Conservation (phyloP, 92 coral and sea anemone genomes). For the Bergia puertoricense region DNA sequence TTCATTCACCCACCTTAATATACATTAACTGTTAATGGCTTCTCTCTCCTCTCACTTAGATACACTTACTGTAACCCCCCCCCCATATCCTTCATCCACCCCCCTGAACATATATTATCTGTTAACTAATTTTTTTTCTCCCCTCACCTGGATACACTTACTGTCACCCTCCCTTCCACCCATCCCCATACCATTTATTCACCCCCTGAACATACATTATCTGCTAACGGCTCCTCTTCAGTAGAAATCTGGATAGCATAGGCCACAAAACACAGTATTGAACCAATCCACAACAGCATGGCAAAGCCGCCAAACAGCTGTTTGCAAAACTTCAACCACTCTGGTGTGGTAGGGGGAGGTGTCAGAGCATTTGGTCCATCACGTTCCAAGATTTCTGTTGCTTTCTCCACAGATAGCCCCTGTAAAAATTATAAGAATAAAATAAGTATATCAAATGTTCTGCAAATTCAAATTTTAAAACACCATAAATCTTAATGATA, state of each 20-base stretch:
- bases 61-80: no score
- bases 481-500: no score
- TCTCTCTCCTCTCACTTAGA: background rate
- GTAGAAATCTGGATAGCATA: constrained; percentile 61
- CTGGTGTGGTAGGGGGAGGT: constrained; percentile 98
- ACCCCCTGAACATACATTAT: constrained; percentile 73
- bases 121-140: no score
- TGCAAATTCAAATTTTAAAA: no score
- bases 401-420: constrained; percentile 81
- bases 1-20: no score
- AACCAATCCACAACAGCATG: constrained; percentile 86
- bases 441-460: no score
- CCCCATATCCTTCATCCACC: no score
- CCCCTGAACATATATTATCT: constrained; percentile 68
- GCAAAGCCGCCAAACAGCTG: constrained; percentile 95
- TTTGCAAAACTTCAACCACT: constrained; percentile 89
- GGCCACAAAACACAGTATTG: constrained; percentile 77
- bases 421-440: background rate
- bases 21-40: no score
- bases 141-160: background rate
- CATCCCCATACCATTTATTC: no score
- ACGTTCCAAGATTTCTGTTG: constrained; percentile 68
- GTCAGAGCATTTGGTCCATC: constrained; percentile 96
- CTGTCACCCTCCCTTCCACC: background rate
- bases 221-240: constrained; percentile 82